These are phyloP conservation scores for Stercorarius parasiticus DNA, from an alignment of 2,113 vertebrate genomes.

Conservation along the genomic window DNA sequence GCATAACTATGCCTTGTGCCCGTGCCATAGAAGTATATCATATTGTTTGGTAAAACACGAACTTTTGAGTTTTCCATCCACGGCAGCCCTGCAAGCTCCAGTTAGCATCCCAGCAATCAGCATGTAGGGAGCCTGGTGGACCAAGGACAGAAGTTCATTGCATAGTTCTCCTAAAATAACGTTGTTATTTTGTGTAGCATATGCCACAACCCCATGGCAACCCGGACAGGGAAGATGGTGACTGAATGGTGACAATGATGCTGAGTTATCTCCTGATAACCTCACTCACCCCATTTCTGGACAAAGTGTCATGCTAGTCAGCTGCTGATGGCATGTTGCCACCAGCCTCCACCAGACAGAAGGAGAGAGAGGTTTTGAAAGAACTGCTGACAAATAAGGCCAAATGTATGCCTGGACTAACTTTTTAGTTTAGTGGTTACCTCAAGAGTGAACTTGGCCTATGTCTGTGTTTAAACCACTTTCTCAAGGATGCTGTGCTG, in stretches of 20 bases:
- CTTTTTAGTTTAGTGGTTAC: not conserved
- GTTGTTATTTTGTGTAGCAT: constrained; percentile 9
- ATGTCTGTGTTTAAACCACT: not conserved
- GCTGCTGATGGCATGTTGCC: constrained; percentile 6
- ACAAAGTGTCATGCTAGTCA: not conserved
- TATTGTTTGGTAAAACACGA: not conserved
- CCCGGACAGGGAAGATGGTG: not conserved
- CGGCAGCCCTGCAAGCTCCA: not conserved
- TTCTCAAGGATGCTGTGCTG: not conserved
- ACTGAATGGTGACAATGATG: constrained; percentile 17
- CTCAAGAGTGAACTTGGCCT: not conserved
- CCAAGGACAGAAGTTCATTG: not conserved
- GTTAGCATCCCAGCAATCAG: not conserved
- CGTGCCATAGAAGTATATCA: not conserved
- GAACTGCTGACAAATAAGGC: not conserved
- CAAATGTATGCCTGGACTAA: not conserved
- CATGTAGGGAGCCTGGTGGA: not conserved
- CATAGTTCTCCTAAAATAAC: constrained; percentile 63
- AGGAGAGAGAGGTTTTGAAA: not conserved
- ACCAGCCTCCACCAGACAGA: not conserved
- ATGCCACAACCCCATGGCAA: constrained; percentile 46
- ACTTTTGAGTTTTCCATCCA: not conserved
- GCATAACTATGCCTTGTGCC: not conserved
- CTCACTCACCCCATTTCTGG: not conserved
- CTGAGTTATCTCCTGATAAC: constrained; percentile 42